These are phyloP conservation scores for Ornithoptera alexandrae DNA, from an alignment of 2,888 invertebrate genomes.

Conservation along the genomic window DNA sequence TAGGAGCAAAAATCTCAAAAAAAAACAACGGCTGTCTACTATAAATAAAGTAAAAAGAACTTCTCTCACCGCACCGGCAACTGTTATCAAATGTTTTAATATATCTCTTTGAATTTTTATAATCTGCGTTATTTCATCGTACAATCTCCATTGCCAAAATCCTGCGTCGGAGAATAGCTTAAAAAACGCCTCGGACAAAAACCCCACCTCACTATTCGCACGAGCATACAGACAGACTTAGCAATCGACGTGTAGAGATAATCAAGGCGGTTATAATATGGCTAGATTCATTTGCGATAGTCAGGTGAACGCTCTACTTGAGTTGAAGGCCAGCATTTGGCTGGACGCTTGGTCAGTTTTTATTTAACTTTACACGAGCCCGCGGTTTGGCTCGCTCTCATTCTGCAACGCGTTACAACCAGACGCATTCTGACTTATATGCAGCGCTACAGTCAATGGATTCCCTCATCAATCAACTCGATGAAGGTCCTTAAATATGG, in stretches of 20 bases:
- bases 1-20: too few species aligned
- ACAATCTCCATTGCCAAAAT: neutral
- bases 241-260: conserved; percentile 33
- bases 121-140: conserved; percentile 1
- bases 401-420: neutral
- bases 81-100: too few species aligned
- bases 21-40: too few species aligned
- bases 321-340: conserved; percentile 67
- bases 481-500: too few species aligned
- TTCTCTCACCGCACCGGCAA: too few species aligned
- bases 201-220: conserved; percentile 14
- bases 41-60: too few species aligned
- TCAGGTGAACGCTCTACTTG: conserved; percentile 70
- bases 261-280: conserved; percentile 46
- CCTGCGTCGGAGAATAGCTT: neutral
- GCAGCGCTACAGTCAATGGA: too few species aligned
- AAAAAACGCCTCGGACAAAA: conserved; percentile 22
- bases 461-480: too few species aligned
- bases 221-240: conserved; percentile 31
- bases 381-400: conserved; percentile 22
- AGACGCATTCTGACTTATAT: too few species aligned
- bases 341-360: conserved; percentile 62
- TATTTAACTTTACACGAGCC: conserved; percentile 53
- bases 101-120: neutral
- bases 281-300: conserved; percentile 55